These are phyloP conservation scores for Penaeus chinensis DNA, from an alignment of 1,140 invertebrate genomes.

Conservation along the genomic window DNA sequence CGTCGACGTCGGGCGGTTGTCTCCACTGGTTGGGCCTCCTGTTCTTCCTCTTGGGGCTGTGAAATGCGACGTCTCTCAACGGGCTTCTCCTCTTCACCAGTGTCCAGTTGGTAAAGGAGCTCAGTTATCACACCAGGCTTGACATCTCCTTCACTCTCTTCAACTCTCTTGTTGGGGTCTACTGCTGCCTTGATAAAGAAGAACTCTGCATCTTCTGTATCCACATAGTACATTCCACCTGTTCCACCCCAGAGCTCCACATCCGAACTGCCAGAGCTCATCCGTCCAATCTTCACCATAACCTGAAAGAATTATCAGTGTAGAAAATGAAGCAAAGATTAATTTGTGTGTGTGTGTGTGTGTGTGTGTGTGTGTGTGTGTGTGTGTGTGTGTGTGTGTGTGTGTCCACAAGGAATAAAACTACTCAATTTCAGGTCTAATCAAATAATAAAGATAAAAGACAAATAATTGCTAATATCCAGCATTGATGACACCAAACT, in stretches of 20 bases:
- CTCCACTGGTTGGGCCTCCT: neutral
- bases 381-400: no score
- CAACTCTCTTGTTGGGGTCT: constrained; percentile 56
- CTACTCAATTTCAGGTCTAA: no score
- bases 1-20: constrained; percentile 11
- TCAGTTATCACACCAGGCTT: constrained; percentile 60
- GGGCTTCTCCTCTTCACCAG: constrained; percentile 14
- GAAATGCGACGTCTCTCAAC: neutral
- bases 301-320: constrained; percentile 40
- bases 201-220: constrained; percentile 59
- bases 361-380: no score
- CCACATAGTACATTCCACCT: constrained; percentile 46
- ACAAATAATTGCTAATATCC: no score
- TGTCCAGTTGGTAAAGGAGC: constrained; percentile 59
- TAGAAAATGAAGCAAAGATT: no score
- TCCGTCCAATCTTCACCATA: constrained; percentile 55
- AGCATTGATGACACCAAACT: no score
- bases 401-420: no score
- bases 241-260: constrained; percentile 63
- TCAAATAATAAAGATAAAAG: no score
- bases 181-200: constrained; percentile 63
- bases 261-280: constrained; percentile 58
- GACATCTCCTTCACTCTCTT: constrained; percentile 55
- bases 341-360: no score
- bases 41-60: constrained; percentile 18